Percentiles rank a stretch among this genome's conserved stretches.
These are phyloP conservation scores for Recurvirostra avosetta DNA, from an alignment of 2,113 vertebrate species.

Conservation along the genomic window DNA sequence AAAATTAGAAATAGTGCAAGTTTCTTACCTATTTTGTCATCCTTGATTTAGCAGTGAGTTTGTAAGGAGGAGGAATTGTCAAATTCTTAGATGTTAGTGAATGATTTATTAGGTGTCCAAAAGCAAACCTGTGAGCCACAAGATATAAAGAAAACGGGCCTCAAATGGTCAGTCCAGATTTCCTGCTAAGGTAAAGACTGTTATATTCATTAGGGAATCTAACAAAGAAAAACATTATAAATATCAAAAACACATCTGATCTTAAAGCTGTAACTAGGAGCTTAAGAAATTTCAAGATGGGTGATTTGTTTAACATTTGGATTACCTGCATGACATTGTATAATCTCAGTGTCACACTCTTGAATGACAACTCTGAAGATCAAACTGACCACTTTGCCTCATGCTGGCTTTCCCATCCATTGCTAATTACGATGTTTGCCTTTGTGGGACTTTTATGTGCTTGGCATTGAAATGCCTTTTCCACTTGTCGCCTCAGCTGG, in stretches of 20 bases:
- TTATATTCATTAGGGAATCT: slow-evolving; percentile 75
- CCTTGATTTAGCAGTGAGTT: slow-evolving; percentile 33
- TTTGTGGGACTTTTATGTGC: slow-evolving; percentile 59
- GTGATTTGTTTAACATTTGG: slow-evolving; percentile 67
- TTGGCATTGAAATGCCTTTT: slow-evolving; percentile 69
- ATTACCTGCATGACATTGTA: slow-evolving; percentile 50
- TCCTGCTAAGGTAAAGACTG: slow-evolving; percentile 75
- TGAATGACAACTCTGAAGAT: slow-evolving; percentile 50
- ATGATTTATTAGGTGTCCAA: slow-evolving; percentile 81
- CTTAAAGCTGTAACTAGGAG: slow-evolving; percentile 1
- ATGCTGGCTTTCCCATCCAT: slow-evolving; percentile 66
- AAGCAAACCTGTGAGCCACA: slow-evolving; percentile 64
- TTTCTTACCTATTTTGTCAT: not conserved
- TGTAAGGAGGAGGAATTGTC: slow-evolving; percentile 38
- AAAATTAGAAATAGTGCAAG: not conserved
- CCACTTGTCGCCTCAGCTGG: slow-evolving; percentile 67
- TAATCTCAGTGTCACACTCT: slow-evolving; percentile 58
- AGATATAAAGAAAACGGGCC: slow-evolving; percentile 76
- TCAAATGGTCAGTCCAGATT: slow-evolving; percentile 75
- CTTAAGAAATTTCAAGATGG: slow-evolving; percentile 49
- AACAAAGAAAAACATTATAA: slow-evolving; percentile 65
- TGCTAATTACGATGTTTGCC: slow-evolving; percentile 74
- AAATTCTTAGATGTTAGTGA: slow-evolving; percentile 68
- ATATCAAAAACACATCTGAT: slow-evolving; percentile 15
- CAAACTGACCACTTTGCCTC: slow-evolving; percentile 46